Conservation (phyloP, 2,797 vertebrate genomes). For the Sebastes vulpes region DNA sequence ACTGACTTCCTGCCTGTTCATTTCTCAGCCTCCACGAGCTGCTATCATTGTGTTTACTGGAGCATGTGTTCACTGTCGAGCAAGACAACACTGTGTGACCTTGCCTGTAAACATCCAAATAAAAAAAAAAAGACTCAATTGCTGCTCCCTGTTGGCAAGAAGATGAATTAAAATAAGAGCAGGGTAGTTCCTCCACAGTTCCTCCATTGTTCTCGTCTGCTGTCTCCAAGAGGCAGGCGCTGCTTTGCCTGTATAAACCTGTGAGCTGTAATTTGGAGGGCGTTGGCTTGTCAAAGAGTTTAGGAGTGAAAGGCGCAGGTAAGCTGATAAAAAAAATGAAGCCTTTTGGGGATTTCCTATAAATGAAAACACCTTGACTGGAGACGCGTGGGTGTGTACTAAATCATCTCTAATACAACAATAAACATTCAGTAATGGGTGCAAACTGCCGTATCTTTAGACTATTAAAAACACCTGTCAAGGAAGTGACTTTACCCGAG, state of each 20-base stretch:
- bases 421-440: conserved; percentile 15
- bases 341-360: conserved; percentile 63
- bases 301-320: conserved; percentile 56
- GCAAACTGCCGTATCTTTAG: conserved; percentile 4
- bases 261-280: conserved; percentile 67
- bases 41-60: conserved; percentile 36
- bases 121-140: conserved; percentile 58
- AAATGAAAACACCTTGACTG: conserved; percentile 34
- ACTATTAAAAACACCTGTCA: background rate
- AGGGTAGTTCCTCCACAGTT: conserved; percentile 38
- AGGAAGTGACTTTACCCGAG: conserved; percentile 83
- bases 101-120: conserved; percentile 67
- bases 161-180: conserved; percentile 55
- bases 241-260: conserved; percentile 68
- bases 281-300: conserved; percentile 64
- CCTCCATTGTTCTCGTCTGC: conserved; percentile 53
- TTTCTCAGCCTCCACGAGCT: conserved; percentile 33
- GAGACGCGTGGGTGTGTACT: conserved; percentile 15
- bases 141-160: conserved; percentile 59
- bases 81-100: conserved; percentile 52
- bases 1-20: conserved; percentile 36
- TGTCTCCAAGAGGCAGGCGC: conserved; percentile 44
- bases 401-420: conserved; percentile 7
- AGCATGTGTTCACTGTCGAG: conserved; percentile 39
- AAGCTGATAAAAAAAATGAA: conserved; percentile 64